These are phyloP conservation scores for Patiria miniata DNA, from an alignment of 35 echinoderm and acorn worm species.

Conservation along the genomic window DNA sequence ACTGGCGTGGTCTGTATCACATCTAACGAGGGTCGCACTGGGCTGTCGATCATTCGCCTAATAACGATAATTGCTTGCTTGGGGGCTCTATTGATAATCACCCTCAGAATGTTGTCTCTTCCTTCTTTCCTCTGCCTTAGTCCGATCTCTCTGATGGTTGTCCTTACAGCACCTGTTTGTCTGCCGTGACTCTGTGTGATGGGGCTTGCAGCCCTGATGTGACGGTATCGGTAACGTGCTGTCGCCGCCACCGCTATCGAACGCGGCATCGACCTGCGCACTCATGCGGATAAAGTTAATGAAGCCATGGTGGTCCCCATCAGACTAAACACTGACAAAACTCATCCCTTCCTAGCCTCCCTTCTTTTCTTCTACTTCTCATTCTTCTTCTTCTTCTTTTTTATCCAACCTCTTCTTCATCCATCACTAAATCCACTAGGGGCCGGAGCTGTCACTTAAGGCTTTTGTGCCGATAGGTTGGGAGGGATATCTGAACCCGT, in stretches of 20 bases:
- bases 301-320: constrained; percentile 21
- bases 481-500: constrained; percentile 3
- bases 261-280: constrained; percentile 3
- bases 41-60: neutral
- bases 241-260: constrained; percentile 6
- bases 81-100: neutral
- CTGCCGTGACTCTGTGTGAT: neutral
- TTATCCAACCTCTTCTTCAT: too few relatives aligned
- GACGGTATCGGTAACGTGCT: neutral
- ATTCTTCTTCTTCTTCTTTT: too few relatives aligned
- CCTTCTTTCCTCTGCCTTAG: neutral
- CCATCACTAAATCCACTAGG: too few relatives aligned
- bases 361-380: neutral
- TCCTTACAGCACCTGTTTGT: constrained; percentile 6
- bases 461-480: neutral
- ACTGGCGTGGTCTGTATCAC: constrained; percentile 2
- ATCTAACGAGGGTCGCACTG: neutral
- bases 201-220: neutral
- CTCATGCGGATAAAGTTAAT: constrained; percentile 25
- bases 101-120: neutral
- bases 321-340: constrained; percentile 19
- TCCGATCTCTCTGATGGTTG: neutral
- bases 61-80: constrained; percentile 13
- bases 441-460: too few relatives aligned
- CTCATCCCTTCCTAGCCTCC: constrained; percentile 16